Conservation (phyloP, 2,888 invertebrate species). For the Osedax fenrisi region DNA sequence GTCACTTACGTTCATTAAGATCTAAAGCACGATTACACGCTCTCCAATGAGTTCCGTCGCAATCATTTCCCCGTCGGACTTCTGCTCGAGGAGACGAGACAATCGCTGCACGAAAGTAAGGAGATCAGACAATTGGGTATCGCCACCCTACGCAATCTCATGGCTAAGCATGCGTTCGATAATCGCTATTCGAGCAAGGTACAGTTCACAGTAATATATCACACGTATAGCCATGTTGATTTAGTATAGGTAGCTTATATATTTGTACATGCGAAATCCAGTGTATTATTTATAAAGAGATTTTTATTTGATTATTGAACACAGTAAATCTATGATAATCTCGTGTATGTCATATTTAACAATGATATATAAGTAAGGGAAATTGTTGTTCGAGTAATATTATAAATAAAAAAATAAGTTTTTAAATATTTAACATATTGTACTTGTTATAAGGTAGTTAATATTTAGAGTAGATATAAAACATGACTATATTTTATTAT, state of each 20-base stretch:
- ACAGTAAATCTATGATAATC: too few species aligned
- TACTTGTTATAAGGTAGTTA: too few species aligned
- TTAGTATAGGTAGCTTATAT: neutral
- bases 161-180: constrained; percentile 87
- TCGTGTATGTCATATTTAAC: too few species aligned
- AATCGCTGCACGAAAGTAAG: constrained; percentile 70
- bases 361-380: too few species aligned
- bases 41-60: constrained; percentile 71
- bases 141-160: constrained; percentile 66
- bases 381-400: too few species aligned
- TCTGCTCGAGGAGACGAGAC: constrained; percentile 73
- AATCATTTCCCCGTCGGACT: constrained; percentile 81
- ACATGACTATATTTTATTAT: too few species aligned
- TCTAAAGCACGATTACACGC: constrained; percentile 50
- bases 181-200: constrained; percentile 72
- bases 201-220: too few species aligned
- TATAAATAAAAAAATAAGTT: too few species aligned
- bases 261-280: neutral
- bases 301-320: neutral
- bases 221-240: neutral
- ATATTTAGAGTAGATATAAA: too few species aligned
- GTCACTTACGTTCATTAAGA: constrained; percentile 34
- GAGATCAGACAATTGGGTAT: constrained; percentile 72
- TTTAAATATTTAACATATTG: too few species aligned
- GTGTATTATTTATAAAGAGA: neutral